Conservation (phyloP, 2,113 vertebrate species). For the Tautogolabrus adspersus region DNA sequence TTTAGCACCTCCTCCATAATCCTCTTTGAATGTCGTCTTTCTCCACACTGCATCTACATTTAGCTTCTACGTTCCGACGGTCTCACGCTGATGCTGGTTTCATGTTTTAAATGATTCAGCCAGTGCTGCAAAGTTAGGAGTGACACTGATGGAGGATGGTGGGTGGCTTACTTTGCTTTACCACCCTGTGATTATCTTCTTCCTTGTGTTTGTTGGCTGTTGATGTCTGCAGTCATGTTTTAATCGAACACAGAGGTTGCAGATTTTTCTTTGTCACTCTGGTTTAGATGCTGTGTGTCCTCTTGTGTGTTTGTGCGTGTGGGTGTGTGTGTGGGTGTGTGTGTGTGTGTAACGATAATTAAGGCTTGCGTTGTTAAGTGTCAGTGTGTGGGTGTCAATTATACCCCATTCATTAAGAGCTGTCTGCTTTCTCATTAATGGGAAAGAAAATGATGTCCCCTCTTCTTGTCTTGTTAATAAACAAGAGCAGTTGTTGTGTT, state of each 20-base stretch:
- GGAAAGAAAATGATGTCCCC: background rate
- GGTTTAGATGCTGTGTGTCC: constrained; percentile 15
- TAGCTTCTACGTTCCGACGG: constrained; percentile 48
- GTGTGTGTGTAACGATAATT: no score
- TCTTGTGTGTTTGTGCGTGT: background rate
- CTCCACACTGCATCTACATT: constrained; percentile 54
- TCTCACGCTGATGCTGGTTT: constrained; percentile 37
- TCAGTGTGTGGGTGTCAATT: constrained; percentile 46
- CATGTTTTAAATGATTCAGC: constrained; percentile 66
- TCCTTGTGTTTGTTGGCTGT: constrained; percentile 50
- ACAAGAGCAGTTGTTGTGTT: constrained; percentile 16
- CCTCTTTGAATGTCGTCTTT: constrained; percentile 68
- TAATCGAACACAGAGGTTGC: constrained; percentile 44
- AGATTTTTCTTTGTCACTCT: constrained; percentile 17
- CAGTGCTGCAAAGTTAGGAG: constrained; percentile 52
- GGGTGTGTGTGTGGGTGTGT: constrained; percentile 28
- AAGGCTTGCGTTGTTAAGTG: background rate
- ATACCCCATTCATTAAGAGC: constrained; percentile 62
- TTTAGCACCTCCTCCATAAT: constrained; percentile 66
- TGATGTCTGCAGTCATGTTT: constrained; percentile 56
- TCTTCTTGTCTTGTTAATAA: constrained; percentile 41
- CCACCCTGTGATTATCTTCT: constrained; percentile 50
- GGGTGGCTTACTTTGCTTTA: constrained; percentile 53
- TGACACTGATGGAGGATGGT: constrained; percentile 41
- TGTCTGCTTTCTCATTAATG: constrained; percentile 52